Base-by-base conservation (phyloP, 1,140 invertebrate species). In the Leguminivora glycinivorella region DNA sequence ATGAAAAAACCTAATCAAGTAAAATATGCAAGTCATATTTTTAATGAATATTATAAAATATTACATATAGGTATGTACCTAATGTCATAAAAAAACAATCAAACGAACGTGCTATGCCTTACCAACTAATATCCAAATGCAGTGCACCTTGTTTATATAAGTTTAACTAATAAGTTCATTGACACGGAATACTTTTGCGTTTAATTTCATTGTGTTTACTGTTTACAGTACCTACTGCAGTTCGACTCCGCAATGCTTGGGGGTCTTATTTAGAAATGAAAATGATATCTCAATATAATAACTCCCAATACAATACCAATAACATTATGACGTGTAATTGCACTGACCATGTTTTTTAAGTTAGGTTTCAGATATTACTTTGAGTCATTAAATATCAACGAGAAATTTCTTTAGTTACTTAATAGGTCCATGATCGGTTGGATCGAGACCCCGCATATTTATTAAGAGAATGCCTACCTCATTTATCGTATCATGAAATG, bases 121-220 rank as follows among this genome's bases (percentile, higher is more conserved):
- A 58, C 56, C 25, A 25, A 58, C 56, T 25, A 58, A 58, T 58
- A 14, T 56, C 52, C 24, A 22, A 56, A 60, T 60, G 56, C 25
- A 63, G 14, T 9, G 1, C n/a, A 29, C 58, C 25, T 63, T 63
- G 25, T 63, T 63, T 63, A 63, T n/a, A n/a, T n/a, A n/a, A n/a
- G n/a, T n/a, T 63, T 63, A 34, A 63, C 25, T 29, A 31, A 63
- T 29, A 63, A 63, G 26, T 31, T 63, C 58, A 63, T 63, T 63
- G 58, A 63, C 58, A 63, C n/a, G 25, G 26, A 63, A 63, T 63
- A 63, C 58, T n/a, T 31, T 22, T 5, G 58, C 34, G 22, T 63
- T 63, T 5, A 63, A 63, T 63, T 63, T 63, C 58, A 63, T 29
- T 63, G 58, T 60, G 58, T 63, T 29, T 26, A 34, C 26, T 60